These are phyloP conservation scores for Leptopilina clavipes DNA, from an alignment of 1,140 invertebrate genomes.

Conservation along the genomic window DNA sequence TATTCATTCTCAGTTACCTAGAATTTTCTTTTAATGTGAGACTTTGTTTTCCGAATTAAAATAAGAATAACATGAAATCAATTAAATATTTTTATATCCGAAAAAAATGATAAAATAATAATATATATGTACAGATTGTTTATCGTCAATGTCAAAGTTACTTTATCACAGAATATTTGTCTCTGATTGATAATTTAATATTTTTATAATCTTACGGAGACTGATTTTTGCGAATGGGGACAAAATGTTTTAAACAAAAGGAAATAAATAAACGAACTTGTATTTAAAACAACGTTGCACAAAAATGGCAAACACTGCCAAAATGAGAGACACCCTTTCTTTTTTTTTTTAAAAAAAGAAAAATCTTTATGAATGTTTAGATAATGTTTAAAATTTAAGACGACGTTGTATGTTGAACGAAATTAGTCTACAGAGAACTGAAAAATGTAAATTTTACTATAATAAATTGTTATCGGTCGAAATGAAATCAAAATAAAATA, in stretches of 20 bases:
- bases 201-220: conserved; percentile 9
- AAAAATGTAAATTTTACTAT: conserved; percentile 19
- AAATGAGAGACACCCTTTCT: conserved; percentile 24
- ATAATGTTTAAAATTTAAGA: background rate
- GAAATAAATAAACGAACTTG: background rate
- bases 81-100: conserved; percentile 26
- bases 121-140: conserved; percentile 3
- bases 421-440: background rate
- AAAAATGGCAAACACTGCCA: conserved; percentile 23
- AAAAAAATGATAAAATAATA: background rate
- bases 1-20: too few relatives aligned
- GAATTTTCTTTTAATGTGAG: background rate
- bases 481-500: background rate
- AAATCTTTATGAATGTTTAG: conserved; percentile 32
- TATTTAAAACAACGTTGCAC: background rate
- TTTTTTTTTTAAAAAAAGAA: background rate
- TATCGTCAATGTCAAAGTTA: background rate
- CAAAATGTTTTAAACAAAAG: background rate
- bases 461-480: conserved; percentile 19
- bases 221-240: background rate
- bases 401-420: background rate
- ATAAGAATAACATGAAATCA: background rate
- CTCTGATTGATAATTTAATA: conserved; percentile 3
- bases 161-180: background rate
- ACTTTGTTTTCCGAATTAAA: too few relatives aligned